These are phyloP conservation scores for Enteromius trimaculatus DNA, from an alignment of 2,797 vertebrate species.

Conservation along the genomic window DNA sequence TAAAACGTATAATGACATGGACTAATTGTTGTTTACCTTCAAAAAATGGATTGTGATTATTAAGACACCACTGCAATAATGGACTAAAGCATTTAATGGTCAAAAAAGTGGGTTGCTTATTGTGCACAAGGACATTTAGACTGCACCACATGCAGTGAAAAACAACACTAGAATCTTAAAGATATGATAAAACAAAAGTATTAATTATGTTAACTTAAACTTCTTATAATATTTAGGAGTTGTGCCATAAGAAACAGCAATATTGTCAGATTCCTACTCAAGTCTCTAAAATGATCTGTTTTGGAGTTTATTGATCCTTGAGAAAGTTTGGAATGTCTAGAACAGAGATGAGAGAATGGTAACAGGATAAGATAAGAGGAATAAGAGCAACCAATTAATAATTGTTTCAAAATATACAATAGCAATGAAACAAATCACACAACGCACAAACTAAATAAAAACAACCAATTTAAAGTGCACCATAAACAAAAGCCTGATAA, in stretches of 20 bases:
- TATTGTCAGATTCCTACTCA: not conserved
- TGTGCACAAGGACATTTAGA: not conserved
- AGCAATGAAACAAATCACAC: not conserved
- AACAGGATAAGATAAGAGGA: not conserved
- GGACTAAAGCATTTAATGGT: not conserved
- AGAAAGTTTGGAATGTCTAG: not conserved
- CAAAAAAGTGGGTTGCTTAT: not conserved
- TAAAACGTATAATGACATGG: not conserved
- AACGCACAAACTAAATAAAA: not conserved
- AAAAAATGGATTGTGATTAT: conserved; percentile 5
- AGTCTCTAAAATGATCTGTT: not conserved
- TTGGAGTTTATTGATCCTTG: not conserved
- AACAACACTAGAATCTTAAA: not conserved
- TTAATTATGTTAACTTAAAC: too few species aligned
- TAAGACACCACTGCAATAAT: not conserved
- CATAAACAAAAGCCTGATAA: not conserved
- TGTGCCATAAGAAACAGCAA: not conserved
- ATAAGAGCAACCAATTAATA: not conserved
- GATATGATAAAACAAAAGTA: conserved; percentile 5
- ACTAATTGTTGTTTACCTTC: not conserved
- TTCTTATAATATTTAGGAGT: not conserved
- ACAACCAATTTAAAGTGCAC: not conserved
- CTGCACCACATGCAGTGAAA: not conserved
- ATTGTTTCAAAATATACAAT: conserved; percentile 6
- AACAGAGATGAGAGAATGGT: not conserved